A percentile compares a stretch with the other conserved stretches of the same genome.
Evolutionary conservation across 2,113 vertebrate genomes (phyloP).

Genomic region (Xenotilapia flavipinnis): DNA sequence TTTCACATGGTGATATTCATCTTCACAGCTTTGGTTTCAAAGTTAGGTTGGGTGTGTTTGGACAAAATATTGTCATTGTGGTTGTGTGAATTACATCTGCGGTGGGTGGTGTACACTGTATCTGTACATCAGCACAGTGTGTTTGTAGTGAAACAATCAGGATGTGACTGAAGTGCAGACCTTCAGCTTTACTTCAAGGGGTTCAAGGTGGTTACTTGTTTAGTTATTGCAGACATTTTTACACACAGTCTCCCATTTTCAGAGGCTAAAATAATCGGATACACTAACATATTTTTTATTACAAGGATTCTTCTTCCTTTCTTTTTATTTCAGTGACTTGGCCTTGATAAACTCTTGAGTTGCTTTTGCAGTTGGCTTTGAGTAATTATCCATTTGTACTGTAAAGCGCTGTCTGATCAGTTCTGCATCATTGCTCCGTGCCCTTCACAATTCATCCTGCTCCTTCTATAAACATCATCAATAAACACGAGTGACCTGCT

Average conservation of each 20-base stretch:
- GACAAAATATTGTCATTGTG: not conserved
- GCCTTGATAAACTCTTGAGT: not conserved
- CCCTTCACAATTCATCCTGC: not conserved
- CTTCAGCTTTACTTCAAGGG: not conserved
- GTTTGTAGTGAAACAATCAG: not conserved
- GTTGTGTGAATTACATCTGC: not conserved
- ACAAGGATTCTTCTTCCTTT: not conserved
- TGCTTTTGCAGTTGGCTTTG: not conserved
- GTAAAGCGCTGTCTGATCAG: not conserved
- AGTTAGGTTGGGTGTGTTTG: not conserved
- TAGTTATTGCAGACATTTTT: not conserved
- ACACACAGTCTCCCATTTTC: not conserved
- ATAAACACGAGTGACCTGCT: not conserved
- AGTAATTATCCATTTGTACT: not conserved
- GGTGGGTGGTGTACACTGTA: not conserved
- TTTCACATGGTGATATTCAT: not conserved
- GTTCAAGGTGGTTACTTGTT: not conserved
- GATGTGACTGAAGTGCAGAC: not conserved
- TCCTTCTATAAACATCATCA: not conserved
- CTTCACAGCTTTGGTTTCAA: not conserved
- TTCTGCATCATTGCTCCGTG: not conserved
- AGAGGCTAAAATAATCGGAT: not conserved
- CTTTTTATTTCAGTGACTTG: not conserved
- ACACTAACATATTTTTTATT: not conserved
- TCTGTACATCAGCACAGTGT: not conserved